Conservation (phyloP, 2,888 invertebrate species). For the Pyrrhia umbra region DNA sequence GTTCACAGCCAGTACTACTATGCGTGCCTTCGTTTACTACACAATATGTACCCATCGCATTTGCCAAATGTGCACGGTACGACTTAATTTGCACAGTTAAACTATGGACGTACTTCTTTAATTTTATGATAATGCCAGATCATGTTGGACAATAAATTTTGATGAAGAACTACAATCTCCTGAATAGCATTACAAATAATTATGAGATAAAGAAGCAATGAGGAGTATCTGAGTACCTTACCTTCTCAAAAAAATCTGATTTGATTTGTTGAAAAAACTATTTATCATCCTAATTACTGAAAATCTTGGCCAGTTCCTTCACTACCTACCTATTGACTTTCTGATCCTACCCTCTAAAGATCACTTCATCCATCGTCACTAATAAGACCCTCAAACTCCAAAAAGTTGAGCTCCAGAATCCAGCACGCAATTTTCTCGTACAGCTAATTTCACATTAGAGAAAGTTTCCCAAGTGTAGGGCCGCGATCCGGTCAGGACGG, state of each 20-base stretch:
- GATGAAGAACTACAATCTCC: not conserved
- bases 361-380: conserved; percentile 19
- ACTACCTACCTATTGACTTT: not conserved
- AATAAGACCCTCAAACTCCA: conserved; percentile 34
- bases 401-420: conserved; percentile 31
- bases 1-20: conserved; percentile 69
- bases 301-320: too few relatives aligned
- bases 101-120: conserved; percentile 3
- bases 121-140: not conserved
- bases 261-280: not conserved
- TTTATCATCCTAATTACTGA: not conserved
- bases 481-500: conserved; percentile 61
- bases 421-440: conserved; percentile 59
- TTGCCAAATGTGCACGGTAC: conserved; percentile 55
- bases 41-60: conserved; percentile 60
- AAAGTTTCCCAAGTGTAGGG: conserved; percentile 61
- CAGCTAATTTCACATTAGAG: conserved; percentile 66
- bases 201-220: too few relatives aligned
- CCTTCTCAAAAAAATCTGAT: not conserved
- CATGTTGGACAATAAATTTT: not conserved
- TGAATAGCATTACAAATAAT: not conserved
- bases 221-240: too few relatives aligned
- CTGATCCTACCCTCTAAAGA: not conserved
- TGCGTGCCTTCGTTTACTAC: conserved; percentile 61
- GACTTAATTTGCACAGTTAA: conserved; percentile 37